phyloP scores from a whole-genome alignment of 35 echinoderm and acorn worm species.

The Apostichopus parvimensis region DNA sequence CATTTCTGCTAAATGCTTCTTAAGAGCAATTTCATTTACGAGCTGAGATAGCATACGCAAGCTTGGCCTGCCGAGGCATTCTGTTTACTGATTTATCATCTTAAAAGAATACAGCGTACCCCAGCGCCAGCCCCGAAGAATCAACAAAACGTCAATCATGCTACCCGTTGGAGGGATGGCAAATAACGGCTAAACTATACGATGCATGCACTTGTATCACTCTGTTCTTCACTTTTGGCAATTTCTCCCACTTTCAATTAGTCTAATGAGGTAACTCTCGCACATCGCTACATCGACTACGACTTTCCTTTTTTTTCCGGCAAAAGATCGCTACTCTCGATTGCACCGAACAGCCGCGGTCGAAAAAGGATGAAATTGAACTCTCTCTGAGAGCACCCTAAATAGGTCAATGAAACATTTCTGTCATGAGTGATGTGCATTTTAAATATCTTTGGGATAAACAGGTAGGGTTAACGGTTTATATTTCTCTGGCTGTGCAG shows the following conservation, averaged over 20 bases:
- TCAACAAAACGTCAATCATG: conserved; percentile 49
- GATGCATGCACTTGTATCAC: conserved; percentile 7
- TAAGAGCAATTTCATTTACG: conserved; percentile 11
- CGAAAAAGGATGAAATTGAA: conserved; percentile 5
- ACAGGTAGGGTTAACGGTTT: background rate
- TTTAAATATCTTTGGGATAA: background rate
- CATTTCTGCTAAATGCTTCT: background rate
- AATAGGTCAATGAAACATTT: background rate
- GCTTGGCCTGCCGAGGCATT: background rate
- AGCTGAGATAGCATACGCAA: background rate
- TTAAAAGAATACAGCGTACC: background rate
- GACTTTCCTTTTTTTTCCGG: background rate
- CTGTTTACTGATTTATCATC: conserved; percentile 48
- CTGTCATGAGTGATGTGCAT: background rate
- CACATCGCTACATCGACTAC: conserved; percentile 5
- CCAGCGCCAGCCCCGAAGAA: conserved; percentile 5
- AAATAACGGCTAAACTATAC: background rate
- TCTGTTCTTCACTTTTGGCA: background rate
- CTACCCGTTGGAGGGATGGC: background rate
- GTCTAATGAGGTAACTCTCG: conserved; percentile 36
- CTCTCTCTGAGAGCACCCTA: background rate
- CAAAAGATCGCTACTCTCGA: too few species aligned
- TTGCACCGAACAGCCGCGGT: background rate
- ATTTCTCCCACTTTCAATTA: conserved; percentile 39
- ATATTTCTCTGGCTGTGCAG: background rate